Evolutionary conservation across 2,888 invertebrate genomes (phyloP), one percentile per base, ranked within the genome.

Genomic region (Drosophila mercatorum): DNA sequence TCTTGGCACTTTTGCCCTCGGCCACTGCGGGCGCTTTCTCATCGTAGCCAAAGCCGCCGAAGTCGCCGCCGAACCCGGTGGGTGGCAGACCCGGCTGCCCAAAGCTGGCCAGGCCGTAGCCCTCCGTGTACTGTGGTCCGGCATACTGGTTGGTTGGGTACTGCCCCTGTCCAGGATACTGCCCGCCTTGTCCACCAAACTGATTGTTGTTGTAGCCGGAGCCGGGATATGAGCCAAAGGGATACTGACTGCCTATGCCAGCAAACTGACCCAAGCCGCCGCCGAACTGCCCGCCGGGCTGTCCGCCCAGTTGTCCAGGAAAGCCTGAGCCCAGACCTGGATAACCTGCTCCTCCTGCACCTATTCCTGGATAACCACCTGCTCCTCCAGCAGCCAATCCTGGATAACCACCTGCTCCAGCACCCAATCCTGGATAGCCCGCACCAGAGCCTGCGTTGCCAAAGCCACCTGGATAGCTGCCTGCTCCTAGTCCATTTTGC

Each of bases 1-100:
- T 72, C 40, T 78, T 87, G 43, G 89, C 85, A 49, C 75, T 91
- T 62, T 91, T 91, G 8, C 84, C 88, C 47, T 91, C 88, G 2
- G 68, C 44, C n/a, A 70, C 62, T 11, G 56, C 28, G 2, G 75
- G 66, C 10, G 73, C 73, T 59, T 80, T 81, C 57, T 91, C 89
- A 26, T 91, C 91, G 34, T 68, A 91, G n/a, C 80, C 80, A 34
- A 81, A 80, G 51, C 59, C 53, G 1, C 64, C 75, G 5, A 59
- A 68, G 34, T 74, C 70, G 41, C 78, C 78, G 0, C 71, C 82
- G 43, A 44, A 78, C 14, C 80, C 78, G 0, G 62, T 70, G 38
- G 63, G 49, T 2, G 59, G 14, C 28, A 82, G 41, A 1, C 74
- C 79, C 10, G 78, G 72, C 22, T 75, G 84, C 10, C 81, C 83